Evolutionary conservation across 2,888 invertebrate species (phyloP).

Genomic region (Ernsta delagoae): DNA sequence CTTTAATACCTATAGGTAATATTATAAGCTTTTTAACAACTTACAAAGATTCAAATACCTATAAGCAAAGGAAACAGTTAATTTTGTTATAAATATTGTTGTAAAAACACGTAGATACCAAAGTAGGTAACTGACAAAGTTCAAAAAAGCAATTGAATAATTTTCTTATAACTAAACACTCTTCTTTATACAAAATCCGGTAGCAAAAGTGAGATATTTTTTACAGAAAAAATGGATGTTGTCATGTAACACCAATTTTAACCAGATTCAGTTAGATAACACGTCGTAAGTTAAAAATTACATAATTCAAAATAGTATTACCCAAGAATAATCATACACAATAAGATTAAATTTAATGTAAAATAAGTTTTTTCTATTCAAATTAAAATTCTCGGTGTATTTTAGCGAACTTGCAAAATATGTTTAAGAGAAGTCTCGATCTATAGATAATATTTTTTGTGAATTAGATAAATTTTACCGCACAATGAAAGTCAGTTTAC

Average conservation of each 20-base stretch:
- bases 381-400: slow-evolving; percentile 6
- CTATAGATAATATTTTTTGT: slow-evolving; percentile 22
- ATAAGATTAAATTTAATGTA: slow-evolving; percentile 6
- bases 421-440: slow-evolving; percentile 10
- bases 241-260: slow-evolving; percentile 12
- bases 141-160: neutral
- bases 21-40: no score
- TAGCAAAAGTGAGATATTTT: slow-evolving; percentile 6
- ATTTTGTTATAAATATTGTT: no score
- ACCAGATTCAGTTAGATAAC: slow-evolving; percentile 35
- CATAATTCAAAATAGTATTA: neutral
- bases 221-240: neutral
- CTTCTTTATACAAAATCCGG: slow-evolving; percentile 2
- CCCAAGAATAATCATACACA: slow-evolving; percentile 24
- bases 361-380: slow-evolving; percentile 24
- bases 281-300: slow-evolving; percentile 40
- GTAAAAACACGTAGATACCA: no score
- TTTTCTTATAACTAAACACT: neutral
- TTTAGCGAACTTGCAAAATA: slow-evolving; percentile 17
- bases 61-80: no score
- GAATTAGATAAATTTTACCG: slow-evolving; percentile 31
- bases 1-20: no score
- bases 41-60: no score
- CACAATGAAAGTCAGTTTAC: slow-evolving; percentile 49
- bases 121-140: neutral